Percentiles rank a stretch among this genome's conserved stretches.
Conservation (phyloP, 1,140 invertebrate species). For the Diachasmimorpha longicaudata region DNA sequence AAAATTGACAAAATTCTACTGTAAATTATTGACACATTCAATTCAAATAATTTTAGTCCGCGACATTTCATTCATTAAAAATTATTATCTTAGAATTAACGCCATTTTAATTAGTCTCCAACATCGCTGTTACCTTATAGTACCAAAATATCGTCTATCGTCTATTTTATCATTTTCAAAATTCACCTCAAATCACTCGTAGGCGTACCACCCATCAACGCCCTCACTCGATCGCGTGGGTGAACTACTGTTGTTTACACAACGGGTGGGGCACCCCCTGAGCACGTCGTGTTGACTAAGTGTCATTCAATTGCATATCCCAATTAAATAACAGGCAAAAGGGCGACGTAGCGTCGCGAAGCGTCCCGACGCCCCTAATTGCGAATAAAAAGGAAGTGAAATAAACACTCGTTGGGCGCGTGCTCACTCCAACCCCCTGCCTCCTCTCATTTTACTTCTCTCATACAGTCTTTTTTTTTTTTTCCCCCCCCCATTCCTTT, state of each 20-base stretch:
- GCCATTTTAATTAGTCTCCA: too few relatives aligned
- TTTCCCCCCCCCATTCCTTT: slow-evolving; percentile 21
- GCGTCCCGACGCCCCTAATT: slow-evolving; percentile 59
- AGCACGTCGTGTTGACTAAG: slow-evolving; percentile 48
- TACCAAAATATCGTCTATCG: too few relatives aligned
- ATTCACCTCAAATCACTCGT: too few relatives aligned
- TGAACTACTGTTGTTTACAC: background rate
- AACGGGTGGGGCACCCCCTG: slow-evolving; percentile 27
- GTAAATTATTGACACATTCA: too few relatives aligned
- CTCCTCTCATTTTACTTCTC: slow-evolving; percentile 5
- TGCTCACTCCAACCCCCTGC: slow-evolving; percentile 14
- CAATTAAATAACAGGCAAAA: slow-evolving; percentile 65
- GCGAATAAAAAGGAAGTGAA: slow-evolving; percentile 50
- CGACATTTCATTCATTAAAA: too few relatives aligned
- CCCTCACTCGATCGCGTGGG: background rate
- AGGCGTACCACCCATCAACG: background rate
- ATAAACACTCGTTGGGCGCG: slow-evolving; percentile 40
- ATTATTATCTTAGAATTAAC: too few relatives aligned
- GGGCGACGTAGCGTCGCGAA: slow-evolving; percentile 61
- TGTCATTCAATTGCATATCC: slow-evolving; percentile 64
- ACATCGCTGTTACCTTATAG: too few relatives aligned
- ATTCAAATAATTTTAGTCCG: too few relatives aligned
- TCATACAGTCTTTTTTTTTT: slow-evolving; percentile 15
- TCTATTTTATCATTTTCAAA: too few relatives aligned
- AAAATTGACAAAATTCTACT: too few relatives aligned